These are phyloP conservation scores for Ophiodon elongatus DNA, from an alignment of 2,113 vertebrate genomes.

Conservation along the genomic window DNA sequence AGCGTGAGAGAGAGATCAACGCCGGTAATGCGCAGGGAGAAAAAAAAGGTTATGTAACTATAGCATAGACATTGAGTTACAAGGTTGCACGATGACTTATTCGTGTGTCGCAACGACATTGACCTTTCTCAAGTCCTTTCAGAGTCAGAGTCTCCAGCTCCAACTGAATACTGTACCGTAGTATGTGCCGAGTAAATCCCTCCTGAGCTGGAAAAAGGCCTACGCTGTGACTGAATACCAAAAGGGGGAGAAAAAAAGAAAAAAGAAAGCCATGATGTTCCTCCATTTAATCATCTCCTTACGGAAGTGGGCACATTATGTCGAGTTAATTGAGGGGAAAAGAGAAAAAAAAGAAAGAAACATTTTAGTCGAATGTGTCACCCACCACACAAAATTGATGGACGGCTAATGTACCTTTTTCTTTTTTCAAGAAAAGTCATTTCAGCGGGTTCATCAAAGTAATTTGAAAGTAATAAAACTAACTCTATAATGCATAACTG, in stretches of 20 bases:
- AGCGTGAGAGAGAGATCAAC: slow-evolving; percentile 6
- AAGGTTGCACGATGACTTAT: slow-evolving; percentile 11
- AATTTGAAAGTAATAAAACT: slow-evolving; percentile 71
- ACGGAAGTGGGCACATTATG: slow-evolving; percentile 54
- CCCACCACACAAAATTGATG: slow-evolving; percentile 67
- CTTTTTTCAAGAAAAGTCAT: slow-evolving; percentile 48
- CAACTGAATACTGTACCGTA: slow-evolving; percentile 10
- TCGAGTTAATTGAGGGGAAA: slow-evolving; percentile 64
- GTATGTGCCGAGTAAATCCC: slow-evolving; percentile 35
- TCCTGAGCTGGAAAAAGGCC: slow-evolving; percentile 49
- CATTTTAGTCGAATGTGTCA: slow-evolving; percentile 55
- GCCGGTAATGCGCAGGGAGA: not conserved
- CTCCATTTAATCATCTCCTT: slow-evolving; percentile 55
- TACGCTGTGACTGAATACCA: slow-evolving; percentile 17
- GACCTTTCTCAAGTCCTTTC: slow-evolving; percentile 51
- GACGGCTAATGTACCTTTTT: slow-evolving; percentile 64
- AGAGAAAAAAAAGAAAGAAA: slow-evolving; percentile 27
- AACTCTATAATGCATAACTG: slow-evolving; percentile 56
- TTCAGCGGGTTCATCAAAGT: slow-evolving; percentile 67
- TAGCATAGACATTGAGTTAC: not conserved
- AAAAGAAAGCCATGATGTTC: slow-evolving; percentile 25
- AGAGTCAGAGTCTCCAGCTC: slow-evolving; percentile 22
- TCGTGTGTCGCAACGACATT: slow-evolving; percentile 3
- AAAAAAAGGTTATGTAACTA: slow-evolving; percentile 18
- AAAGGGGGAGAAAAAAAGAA: not conserved